Base-by-base conservation (phyloP, 2,797 vertebrate species). In the Neostethus bicornis region DNA sequence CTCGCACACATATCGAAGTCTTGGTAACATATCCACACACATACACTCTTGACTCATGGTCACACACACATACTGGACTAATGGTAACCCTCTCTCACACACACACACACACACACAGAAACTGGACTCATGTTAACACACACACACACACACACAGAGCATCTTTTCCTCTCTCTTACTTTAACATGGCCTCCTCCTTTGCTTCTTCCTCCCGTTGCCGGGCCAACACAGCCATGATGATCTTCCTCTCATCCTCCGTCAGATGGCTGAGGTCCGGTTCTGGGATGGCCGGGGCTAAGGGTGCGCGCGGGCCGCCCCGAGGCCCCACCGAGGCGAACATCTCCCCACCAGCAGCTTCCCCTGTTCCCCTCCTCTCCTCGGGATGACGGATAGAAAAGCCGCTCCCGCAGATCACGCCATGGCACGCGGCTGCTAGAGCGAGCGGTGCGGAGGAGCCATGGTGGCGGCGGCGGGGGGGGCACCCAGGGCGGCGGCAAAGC, bases 181-280 rank as follows among this genome's bases (percentile, higher is more conserved):
- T 98, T 90, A 96, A 91, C 94, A 96, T 97, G 93, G 95, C 96
- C 90, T 98, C 94, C 92, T 98, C 96, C 84, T 97, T 98, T 72
- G 95, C 95, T 77, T 98, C 96, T 89, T 98, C 96, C 81, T 98
- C 94, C 83, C 93, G 94, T 83, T 99, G 96, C 80, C 96, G 93
- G 91, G 95, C 95, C 94, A 99, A 95, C 86, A 99, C 96, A 88
- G 96, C 96, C 96, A 98, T 94, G 86, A 98, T 99, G 71, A 97
- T 95, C 92, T 92, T 94, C 89, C 95, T 92, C 91, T 98, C 96
- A 48, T 99, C 96, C 85, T 97, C 96, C 50, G 96, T 98, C 91
- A 97, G 92, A 91, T 98, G 96, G 94, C 96, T 98, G 85, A 98
- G 91, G 93, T 98, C 96, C 86, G 96, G 96, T 81, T 98, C 95